Base-by-base conservation (phyloP, 2,797 vertebrate species). In the Galago senegalensis region DNA sequence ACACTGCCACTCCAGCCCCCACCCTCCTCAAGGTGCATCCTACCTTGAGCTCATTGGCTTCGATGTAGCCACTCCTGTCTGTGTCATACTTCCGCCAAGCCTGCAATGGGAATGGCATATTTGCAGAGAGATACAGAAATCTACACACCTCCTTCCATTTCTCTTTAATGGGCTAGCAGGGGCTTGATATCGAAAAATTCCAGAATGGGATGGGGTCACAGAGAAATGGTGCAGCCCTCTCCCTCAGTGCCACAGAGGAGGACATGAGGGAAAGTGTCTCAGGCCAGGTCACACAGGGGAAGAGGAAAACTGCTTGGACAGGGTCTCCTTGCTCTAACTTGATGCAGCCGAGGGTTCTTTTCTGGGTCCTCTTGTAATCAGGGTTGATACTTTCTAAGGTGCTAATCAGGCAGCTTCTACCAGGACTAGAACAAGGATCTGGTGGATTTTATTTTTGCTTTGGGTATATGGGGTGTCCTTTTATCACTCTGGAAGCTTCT, bases 21-120 rank as follows among this genome's bases (percentile, higher is more conserved):
- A 4, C 75, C 73, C 3, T 73, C 25, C 73, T 63, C 63, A 46
- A 91, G 81, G 37, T 82, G 1, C 56, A 81, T 53, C 98, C 97
- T 98, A 99, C 99, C 99, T 99, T 99, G 89, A 99, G 99, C 98
- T 99, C 99, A 0, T 99, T 99, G 20, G 99, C 99, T 97, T 99
- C 99, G 0, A 99, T 99, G 98, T 99, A 99, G 95, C 99, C 99
- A 0, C 99, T 99, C 79, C 99, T 99, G 98, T 99, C 99, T 0
- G 99, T 99, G 98, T 99, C 99, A 25, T 99, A 99, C 98, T 98
- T 99, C 96, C 99, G 98, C 99, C 99, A 99, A 23, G 99, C 99
- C 99, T 99, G 98, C 2, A 93, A 97, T 1, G 70, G n/a, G 69
- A 96, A 96, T 0, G 0, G 34, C 16, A 0, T 29, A 1, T 37